phyloP scores from a whole-genome alignment of 2,113 vertebrate species.

The Cyanoliseus patagonus region DNA sequence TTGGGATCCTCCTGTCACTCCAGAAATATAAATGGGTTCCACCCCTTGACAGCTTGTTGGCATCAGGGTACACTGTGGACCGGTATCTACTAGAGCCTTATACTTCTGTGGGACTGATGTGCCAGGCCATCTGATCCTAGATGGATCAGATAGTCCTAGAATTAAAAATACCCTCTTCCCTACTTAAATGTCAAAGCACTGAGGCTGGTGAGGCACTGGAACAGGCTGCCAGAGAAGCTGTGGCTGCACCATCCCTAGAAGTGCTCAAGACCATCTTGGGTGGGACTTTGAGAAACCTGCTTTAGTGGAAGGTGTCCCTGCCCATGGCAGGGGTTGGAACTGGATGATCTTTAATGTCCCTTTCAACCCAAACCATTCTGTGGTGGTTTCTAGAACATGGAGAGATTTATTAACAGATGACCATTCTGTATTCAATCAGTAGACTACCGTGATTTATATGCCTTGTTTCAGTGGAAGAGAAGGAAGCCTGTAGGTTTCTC shows the following conservation, averaged over 20 bases:
- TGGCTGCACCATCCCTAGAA: not conserved
- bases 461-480: not conserved
- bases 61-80: no score
- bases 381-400: not conserved
- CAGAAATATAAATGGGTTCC: no score
- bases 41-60: no score
- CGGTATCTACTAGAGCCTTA: no score
- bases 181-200: not conserved
- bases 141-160: not conserved
- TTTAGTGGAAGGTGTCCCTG: not conserved
- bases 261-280: not conserved
- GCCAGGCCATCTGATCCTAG: no score
- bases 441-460: fast-evolving
- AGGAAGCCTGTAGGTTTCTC: not conserved
- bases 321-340: not conserved
- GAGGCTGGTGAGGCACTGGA: not conserved
- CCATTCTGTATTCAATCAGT: fast-evolving
- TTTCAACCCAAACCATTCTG: not conserved
- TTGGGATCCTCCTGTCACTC: no score
- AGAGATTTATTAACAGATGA: not conserved
- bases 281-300: not conserved
- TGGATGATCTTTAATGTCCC: not conserved
- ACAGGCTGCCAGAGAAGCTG: not conserved
- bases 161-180: not conserved
- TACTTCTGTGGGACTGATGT: no score